Evolutionary conservation across 1,140 invertebrate genomes (phyloP), one percentile per base, ranked within the genome.

Genomic region (Diachasmimorpha longicaudata): DNA sequence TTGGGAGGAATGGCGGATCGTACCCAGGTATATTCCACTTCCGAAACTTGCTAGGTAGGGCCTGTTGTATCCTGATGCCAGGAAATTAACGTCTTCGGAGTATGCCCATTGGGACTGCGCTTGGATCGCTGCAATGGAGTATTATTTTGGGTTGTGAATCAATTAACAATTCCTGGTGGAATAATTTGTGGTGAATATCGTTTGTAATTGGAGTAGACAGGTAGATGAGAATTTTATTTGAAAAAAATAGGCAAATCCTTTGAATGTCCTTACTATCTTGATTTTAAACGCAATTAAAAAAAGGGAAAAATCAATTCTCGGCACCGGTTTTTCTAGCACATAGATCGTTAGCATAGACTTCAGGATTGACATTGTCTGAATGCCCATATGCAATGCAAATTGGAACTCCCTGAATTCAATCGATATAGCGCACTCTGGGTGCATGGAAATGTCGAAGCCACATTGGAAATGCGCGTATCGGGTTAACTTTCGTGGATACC

Each of bases 51-150:
- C 85, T 3, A 69, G 72, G 0, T 2, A 0, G 0, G 90, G 89
- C 6, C 77, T 31, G 66, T 92, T 90, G 70, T 91, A 90, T 21
- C 91, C 90, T 0, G 93, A 85, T 0, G 86, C 89, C 1, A 94
- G 80, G 2, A 93, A 82, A 80, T 92, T 93, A 0, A 92, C 90
- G 6, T 91, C 83, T 25, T 90, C 86, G 0, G 86, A 85, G 13
- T 85, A 87, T 0, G 92, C 85, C 88, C 91, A 93, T 3, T 88
- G 89, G 2, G 87, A 83, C 78, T 92, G 92, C 13, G 85, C 89
- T 79, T 91, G 87, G 72, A 88, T 79, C 91, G 93, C 76, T 78
- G 67, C 48, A 52, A 52, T 19, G n/a, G 48, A 73, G 69, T 70
- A n/a, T 72, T 52, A 23, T 14, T 36, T 11, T 19, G 4, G 42